Percentiles rank a stretch among this genome's conserved stretches.
These are phyloP conservation scores for Holothuria scabra DNA, from an alignment of 53 echinoderm and acorn worm genomes.

Conservation along the genomic window DNA sequence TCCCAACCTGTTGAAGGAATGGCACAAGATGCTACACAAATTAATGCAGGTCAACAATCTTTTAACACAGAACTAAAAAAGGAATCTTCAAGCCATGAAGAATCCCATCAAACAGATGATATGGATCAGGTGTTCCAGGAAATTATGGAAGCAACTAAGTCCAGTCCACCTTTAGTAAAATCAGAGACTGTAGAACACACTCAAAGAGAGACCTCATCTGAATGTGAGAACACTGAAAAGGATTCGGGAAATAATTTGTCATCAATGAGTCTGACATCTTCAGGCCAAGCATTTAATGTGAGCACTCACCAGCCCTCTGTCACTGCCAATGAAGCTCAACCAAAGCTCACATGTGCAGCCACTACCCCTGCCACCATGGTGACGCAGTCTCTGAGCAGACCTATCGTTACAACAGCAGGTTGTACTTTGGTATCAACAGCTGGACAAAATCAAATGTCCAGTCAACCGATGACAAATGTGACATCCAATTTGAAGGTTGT, in stretches of 20 bases:
- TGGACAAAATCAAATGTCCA: background rate
- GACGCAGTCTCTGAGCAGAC: constrained; percentile 81
- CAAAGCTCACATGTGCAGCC: constrained; percentile 64
- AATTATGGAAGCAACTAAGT: constrained; percentile 35
- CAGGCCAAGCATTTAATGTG: constrained; percentile 36
- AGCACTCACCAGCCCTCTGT: constrained; percentile 65
- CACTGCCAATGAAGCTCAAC: constrained; percentile 50
- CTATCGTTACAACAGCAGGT: constrained; percentile 73
- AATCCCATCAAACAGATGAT: constrained; percentile 17
- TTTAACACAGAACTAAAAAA: constrained; percentile 5
- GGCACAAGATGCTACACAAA: background rate
- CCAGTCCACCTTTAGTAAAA: constrained; percentile 10
- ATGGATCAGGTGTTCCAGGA: constrained; percentile 45
- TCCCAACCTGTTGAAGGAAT: constrained; percentile 8
- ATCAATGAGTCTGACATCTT: constrained; percentile 20
- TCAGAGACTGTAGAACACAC: background rate
- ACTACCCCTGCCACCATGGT: constrained; percentile 71
- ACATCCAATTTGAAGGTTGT: constrained; percentile 9
- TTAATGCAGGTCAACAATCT: background rate
- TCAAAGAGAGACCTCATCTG: background rate
- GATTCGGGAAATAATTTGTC: background rate
- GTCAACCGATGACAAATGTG: constrained; percentile 14
- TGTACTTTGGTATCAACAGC: constrained; percentile 4
- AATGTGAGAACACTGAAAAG: background rate
- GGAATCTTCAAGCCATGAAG: background rate